Conservation (phyloP, 1,140 invertebrate genomes). For the Popillia japonica region DNA sequence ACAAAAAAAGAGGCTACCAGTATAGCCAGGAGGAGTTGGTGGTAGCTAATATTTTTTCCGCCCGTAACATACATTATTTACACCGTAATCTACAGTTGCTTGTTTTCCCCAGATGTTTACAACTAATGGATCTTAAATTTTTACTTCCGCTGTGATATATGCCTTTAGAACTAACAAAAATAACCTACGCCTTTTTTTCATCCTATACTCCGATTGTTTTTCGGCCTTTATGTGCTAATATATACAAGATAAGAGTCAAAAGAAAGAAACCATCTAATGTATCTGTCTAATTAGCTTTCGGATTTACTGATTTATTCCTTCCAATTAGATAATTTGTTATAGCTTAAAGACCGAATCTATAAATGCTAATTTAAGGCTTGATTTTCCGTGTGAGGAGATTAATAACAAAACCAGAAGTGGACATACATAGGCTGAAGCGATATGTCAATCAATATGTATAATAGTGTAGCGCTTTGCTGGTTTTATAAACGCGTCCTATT, state of each 20-base stretch:
- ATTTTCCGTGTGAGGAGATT: not conserved
- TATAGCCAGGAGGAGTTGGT: not conserved
- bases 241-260: not conserved
- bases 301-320: slow-evolving; percentile 4
- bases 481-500: not conserved
- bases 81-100: slow-evolving; percentile 24
- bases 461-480: not conserved
- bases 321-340: slow-evolving; percentile 6
- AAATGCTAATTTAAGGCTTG: not conserved
- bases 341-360: not conserved
- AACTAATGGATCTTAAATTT: slow-evolving; percentile 34
- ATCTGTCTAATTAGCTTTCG: slow-evolving; percentile 11
- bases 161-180: not conserved
- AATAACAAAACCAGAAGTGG: not conserved
- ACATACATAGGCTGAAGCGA: not conserved
- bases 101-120: slow-evolving; percentile 17
- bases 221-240: not conserved
- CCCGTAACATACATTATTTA: slow-evolving; percentile 5
- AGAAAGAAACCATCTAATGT: not conserved
- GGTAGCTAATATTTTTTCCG: slow-evolving; percentile 12
- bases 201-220: not conserved
- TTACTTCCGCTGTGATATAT: slow-evolving; percentile 23
- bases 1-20: slow-evolving; percentile 8
- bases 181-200: not conserved
- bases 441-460: slow-evolving; percentile 4